Evolutionary conservation across 2,888 invertebrate genomes (phyloP), one percentile per base, ranked within the genome.

Genomic region (Hirtodrosophila histrioides): DNA sequence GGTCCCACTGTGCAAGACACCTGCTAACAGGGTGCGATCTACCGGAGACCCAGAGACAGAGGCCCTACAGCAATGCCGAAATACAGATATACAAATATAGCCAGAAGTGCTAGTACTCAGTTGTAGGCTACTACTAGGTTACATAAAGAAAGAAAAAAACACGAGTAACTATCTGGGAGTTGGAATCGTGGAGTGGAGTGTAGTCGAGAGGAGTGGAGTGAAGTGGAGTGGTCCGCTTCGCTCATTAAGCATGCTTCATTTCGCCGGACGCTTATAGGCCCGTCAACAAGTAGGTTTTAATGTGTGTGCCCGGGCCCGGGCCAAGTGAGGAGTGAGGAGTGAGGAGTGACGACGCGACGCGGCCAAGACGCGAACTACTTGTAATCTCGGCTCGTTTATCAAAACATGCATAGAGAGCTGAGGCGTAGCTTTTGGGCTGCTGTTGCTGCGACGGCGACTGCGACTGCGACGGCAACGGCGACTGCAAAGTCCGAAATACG

Each of bases 241-340:
- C 69, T 84, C 74, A 80, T 76, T 77, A 84, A 84, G 81, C 81
- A 84, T 73, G 85, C 70, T 83, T 80, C 69, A 86, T 84, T 86
- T 84, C 74, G 69, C 46, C 68, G 64, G 69, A 80, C 81, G 67
- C 84, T 81, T 80, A 80, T 84, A 77, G 71, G 62, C 66, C 57
- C 85, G 70, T 84, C 87, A 86, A 69, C 69, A 81, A 74, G 65
- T 70, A 48, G 67, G 50, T 44, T 69, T 66, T 65, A 77, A 57
- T 61, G 60, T 61, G 60, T 43, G 44, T 46, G 35, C 24, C 31
- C 35, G 36, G 27, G 27, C 31, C 12, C n/a, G n/a, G n/a, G n/a
- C n/a, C n/a, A n/a, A 17, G 17, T 17, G 17, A 17, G 17, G 17
- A 17, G 17, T 17, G 17, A 17, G 17, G 17, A 17, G 17, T 54